These are phyloP conservation scores for Cladopsammia gracilis DNA, from an alignment of 64 coral and sea anemone species.

Conservation along the genomic window DNA sequence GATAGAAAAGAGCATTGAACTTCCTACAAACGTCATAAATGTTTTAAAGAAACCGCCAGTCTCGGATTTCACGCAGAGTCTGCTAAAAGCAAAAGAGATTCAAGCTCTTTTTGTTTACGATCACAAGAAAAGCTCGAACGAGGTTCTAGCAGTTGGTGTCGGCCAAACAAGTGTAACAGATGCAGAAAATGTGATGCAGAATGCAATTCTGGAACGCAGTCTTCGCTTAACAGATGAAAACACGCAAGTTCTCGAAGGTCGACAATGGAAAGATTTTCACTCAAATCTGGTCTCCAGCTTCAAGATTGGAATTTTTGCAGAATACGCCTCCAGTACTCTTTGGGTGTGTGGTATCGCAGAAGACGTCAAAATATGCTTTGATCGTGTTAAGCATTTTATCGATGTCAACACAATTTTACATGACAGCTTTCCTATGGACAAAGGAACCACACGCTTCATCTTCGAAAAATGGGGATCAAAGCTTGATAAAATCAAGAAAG, in stretches of 20 bases:
- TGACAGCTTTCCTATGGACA: not conserved
- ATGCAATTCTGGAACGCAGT: constrained; percentile 45
- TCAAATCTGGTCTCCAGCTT: not conserved
- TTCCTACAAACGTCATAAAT: not conserved
- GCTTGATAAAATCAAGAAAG: constrained; percentile 19
- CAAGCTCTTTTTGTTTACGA: constrained; percentile 22
- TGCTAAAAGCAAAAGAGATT: not conserved
- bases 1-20: not conserved
- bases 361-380: constrained; percentile 5
- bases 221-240: constrained; percentile 42
- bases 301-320: not conserved
- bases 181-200: constrained; percentile 34
- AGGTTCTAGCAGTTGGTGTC: constrained; percentile 45
- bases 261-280: constrained; percentile 62
- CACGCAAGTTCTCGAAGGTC: not conserved
- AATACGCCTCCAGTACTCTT: constrained; percentile 11
- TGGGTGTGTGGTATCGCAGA: constrained; percentile 48
- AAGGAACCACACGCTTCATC: constrained; percentile 46
- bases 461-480: constrained; percentile 33
- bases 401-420: constrained; percentile 65
- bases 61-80: not conserved
- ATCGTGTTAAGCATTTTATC: constrained; percentile 39
- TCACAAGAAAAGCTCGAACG: constrained; percentile 22
- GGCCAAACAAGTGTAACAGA: constrained; percentile 11
- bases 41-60: not conserved